Base-by-base conservation (phyloP, 2,888 invertebrate genomes). In the Rhingia rostrata region DNA sequence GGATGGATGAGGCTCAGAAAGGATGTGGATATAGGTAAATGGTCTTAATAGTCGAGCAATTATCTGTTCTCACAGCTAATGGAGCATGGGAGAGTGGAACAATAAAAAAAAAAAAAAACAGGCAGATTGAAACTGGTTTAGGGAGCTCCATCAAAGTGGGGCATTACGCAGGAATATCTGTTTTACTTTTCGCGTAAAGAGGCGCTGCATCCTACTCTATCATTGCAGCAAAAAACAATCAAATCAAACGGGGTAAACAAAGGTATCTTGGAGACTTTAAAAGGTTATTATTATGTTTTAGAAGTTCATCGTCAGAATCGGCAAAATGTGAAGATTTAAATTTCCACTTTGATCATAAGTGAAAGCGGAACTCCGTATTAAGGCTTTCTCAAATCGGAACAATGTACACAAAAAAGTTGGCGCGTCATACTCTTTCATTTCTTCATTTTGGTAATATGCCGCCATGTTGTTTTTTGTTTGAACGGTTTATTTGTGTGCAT, bases 1-100 rank as follows among this genome's bases (percentile, higher is more conserved):
- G 63, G 53, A 39, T 61, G 74, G 43, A 72, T 64, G 73, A 10
- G 22, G 32, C 43, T 39, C 39, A 45, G 54, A 70, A 78, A 78
- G 82, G 83, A 78, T 83, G 78, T 83, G 63, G 78, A 83, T 78
- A 67, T 75, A 69, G 83, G 63, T 83, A 83, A 83, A 78, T 61
- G 67, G 61, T 22, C 63, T 56, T 83, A 83, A 83, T 83, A 78
- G 78, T 67, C 49, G 32, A 61, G 51, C 66, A 78, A 82, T 77
- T 82, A 78, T 64, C 37, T 82, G 45, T 77, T 70, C 63, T 45
- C 41, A 22, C 39, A 12, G 41, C 5, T 12, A 51, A 9, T 64
- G 37, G 58, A 9, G 22, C n/a, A 32, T 60, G 12, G 9, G 22
- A 47, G 47, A 7, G 39, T 4, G 12, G n/a, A 49, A 10, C 9